Evolutionary conservation across 2,797 vertebrate genomes (phyloP), one percentile per base, ranked within the genome.

Genomic region (Sylvia borin): DNA sequence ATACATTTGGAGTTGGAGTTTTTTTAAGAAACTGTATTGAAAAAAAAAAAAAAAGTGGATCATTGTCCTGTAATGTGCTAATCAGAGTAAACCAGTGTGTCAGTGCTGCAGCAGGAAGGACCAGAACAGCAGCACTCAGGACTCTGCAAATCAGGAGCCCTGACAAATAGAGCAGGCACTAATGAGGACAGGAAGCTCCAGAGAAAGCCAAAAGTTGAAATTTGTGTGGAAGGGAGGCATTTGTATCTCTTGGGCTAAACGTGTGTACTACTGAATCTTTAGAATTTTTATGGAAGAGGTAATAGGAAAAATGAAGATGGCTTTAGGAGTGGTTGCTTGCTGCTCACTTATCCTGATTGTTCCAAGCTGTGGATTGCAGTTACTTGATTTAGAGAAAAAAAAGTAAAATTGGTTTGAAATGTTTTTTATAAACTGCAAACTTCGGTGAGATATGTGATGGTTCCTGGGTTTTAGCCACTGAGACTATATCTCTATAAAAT

Each of bases 91-190:
- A 48, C 2, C 54, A 64, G 58, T 2, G 4, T 83, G 78, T 53
- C 61, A 40, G 75, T 10, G 31, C 24, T 25, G 81, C 25, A 13
- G 45, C 10, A 25, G 14, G 6, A 73, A 80, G 83, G 84, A 66
- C 5, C 82, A 64, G 36, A 57, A 6, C 5, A 29, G 3, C 26
- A 34, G 73, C 54, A 18, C 60, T 31, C 0, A 0, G 51, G 88
- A 36, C 75, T 87, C 81, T 18, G 40, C 0, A 0, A 32, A 54
- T 91, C 62, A 32, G 0, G 50, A 70, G 61, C 58, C 80, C 57
- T 75, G 87, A 48, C n/a, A 74, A 79, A 60, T 0, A 2, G 51
- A 64, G 71, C 25, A 10, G 70, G 50, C 51, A 6, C 61, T 50
- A 17, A 50, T 17, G 76, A 84, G 76, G 50, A 70, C 65, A 55